Conservation (phyloP, 1,140 invertebrate genomes). For the Glomeris maerens region DNA sequence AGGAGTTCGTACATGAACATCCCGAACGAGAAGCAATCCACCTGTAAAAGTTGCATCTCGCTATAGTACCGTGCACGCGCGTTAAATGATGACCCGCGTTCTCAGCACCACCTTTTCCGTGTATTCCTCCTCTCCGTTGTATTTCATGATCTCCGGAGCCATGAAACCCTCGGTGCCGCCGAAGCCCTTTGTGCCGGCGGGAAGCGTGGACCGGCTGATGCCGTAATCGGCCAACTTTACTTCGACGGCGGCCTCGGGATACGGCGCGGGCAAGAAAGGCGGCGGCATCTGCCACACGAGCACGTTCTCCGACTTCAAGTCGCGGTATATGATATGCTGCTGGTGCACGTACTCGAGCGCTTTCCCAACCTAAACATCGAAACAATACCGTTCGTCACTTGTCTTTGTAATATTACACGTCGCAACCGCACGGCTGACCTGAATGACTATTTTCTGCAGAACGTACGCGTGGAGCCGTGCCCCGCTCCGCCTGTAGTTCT, state of each 20-base stretch:
- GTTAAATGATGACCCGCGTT: neutral
- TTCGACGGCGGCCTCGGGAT: constrained; percentile 46
- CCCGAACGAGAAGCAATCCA: constrained; percentile 98
- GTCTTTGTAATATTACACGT: too few relatives aligned
- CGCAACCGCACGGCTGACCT: constrained; percentile 35
- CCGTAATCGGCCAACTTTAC: constrained; percentile 94
- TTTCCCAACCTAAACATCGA: constrained; percentile 52
- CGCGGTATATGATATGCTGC: constrained; percentile 84
- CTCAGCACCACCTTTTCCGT: constrained; percentile 86
- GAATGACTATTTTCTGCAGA: constrained; percentile 69
- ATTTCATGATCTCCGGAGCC: constrained; percentile 95
- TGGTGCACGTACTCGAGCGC: constrained; percentile 93
- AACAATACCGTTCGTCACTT: too few relatives aligned
- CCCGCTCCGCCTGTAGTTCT: constrained; percentile 67
- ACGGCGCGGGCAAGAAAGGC: constrained; percentile 40
- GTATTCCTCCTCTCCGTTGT: constrained; percentile 97
- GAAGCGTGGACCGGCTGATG: constrained; percentile 71
- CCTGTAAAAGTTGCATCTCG: constrained; percentile 34
- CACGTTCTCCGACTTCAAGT: constrained; percentile 97
- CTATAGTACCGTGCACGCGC: neutral
- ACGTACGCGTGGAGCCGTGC: constrained; percentile 60
- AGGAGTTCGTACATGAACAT: constrained; percentile 97
- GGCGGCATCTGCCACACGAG: constrained; percentile 85
- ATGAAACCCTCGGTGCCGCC: constrained; percentile 96
- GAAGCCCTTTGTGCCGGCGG: constrained; percentile 90